Conservation (phyloP, 2,888 invertebrate genomes). For the Coecobrya sp. region DNA sequence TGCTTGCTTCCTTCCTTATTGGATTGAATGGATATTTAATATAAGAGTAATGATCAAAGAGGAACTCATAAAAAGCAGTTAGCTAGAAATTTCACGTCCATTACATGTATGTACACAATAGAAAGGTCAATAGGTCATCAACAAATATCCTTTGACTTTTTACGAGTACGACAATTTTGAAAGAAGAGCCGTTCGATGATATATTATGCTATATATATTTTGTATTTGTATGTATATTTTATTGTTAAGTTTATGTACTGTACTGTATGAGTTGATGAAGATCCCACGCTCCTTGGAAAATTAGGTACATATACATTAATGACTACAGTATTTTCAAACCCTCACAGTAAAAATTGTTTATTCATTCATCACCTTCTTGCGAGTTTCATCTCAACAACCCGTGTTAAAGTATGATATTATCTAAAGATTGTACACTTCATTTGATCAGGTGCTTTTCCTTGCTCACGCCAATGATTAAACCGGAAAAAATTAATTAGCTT, state of each 20-base stretch:
- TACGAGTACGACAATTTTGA: background rate
- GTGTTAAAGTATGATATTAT: conserved; percentile 58
- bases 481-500: conserved; percentile 79
- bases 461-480: conserved; percentile 48
- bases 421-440: conserved; percentile 47
- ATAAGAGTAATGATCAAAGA: no score
- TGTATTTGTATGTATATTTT: no score
- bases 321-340: conserved; percentile 39
- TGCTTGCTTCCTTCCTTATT: no score
- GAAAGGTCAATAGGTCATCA: conserved; percentile 49
- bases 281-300: conserved; percentile 31
- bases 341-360: conserved; percentile 3
- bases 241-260: background rate
- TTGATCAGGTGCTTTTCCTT: conserved; percentile 40
- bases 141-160: background rate
- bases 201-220: no score
- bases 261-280: background rate
- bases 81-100: background rate
- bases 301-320: background rate
- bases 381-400: background rate
- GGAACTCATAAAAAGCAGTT: no score
- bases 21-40: no score
- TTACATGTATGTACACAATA: background rate
- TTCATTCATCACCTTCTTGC: conserved; percentile 22
- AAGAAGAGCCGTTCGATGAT: conserved; percentile 17